Base-by-base conservation (phyloP, 2,888 invertebrate species). In the Brachypterus glaber region DNA sequence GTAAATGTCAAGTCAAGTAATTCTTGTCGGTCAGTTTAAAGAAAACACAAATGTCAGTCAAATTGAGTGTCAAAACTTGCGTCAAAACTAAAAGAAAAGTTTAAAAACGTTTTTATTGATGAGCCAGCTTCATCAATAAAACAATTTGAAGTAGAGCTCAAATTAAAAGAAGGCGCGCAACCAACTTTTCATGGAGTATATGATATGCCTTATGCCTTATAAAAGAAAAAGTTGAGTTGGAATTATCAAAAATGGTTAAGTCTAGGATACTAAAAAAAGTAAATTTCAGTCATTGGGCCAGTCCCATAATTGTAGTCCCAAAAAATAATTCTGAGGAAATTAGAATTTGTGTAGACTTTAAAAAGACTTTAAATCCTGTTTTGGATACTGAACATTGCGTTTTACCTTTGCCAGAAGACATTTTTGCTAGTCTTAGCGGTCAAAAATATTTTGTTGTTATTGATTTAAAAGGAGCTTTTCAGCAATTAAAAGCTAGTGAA, bases 261-360 rank as follows among this genome's bases (percentile, higher is more conserved):
- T 13, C 37, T n/a, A 47, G 47, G 9, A 45, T 52, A 18, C 33
- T 54, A 18, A 25, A 14, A 8, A 43, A 48, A 30, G 41, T 55
- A 27, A 43, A 37, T 33, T 35, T 37, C 44, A 49, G 45, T 32
- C 41, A 50, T 17, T 57, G 51, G 53, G 53, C 53, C 9, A 49
- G 49, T 37, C 57, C 58, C 3, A 53, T 59, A 4, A 54, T 58
- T 1, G 41, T 55, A 27, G 55, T 58, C 3, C 52, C 50, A 14
- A 57, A 59, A 34, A 45, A 36, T 27, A 47, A 49, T 34, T 39
- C 42, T n/a, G 30, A 33, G 21, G 39, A 45, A 3, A 43, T 57
- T 5, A 27, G 59, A 33, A 45, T 60, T n/a, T 58, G 57, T 42
- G 50, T 55, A 3, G 54, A 62, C 49, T 56, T 51, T 29, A 57